These are phyloP conservation scores for Sebastes oblongus DNA, from an alignment of 2,797 vertebrate genomes.

Conservation along the genomic window DNA sequence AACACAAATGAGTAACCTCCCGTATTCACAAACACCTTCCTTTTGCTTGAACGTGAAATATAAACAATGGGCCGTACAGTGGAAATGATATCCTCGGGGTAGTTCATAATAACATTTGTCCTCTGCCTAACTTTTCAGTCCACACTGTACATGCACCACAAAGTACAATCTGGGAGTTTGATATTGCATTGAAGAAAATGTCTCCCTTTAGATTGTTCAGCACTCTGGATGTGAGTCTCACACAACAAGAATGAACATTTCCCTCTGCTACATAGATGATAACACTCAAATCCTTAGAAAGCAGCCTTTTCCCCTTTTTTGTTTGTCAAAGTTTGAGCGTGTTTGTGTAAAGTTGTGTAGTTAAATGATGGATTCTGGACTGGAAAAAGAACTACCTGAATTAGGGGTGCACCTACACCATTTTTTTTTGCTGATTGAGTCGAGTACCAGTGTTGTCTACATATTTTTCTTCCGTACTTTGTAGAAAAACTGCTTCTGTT, in stretches of 20 bases:
- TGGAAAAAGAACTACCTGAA: conserved; percentile 41
- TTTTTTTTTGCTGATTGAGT: conserved; percentile 24
- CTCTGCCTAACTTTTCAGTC: conserved; percentile 48
- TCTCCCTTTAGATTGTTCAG: conserved; percentile 50
- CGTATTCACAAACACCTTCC: conserved; percentile 60
- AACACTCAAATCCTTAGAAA: conserved; percentile 16
- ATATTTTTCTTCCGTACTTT: background rate
- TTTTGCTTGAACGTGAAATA: conserved; percentile 57
- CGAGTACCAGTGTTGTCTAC: conserved; percentile 13
- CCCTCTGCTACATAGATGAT: conserved; percentile 42
- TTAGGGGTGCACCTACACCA: conserved; percentile 52
- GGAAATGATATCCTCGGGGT: conserved; percentile 39
- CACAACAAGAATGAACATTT: conserved; percentile 31
- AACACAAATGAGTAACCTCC: conserved; percentile 70
- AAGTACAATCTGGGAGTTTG: conserved; percentile 52
- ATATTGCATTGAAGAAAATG: conserved; percentile 59
- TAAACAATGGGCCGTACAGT: conserved; percentile 60
- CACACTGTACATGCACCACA: conserved; percentile 67
- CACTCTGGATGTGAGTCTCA: conserved; percentile 44
- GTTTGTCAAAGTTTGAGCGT: conserved; percentile 20
- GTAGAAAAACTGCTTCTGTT: conserved; percentile 2
- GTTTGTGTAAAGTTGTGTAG: conserved; percentile 37
- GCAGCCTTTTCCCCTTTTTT: background rate
- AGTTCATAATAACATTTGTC: conserved; percentile 18
- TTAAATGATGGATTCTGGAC: conserved; percentile 36